Base-by-base conservation (phyloP, 2,888 invertebrate genomes). In the Agrilus mali region DNA sequence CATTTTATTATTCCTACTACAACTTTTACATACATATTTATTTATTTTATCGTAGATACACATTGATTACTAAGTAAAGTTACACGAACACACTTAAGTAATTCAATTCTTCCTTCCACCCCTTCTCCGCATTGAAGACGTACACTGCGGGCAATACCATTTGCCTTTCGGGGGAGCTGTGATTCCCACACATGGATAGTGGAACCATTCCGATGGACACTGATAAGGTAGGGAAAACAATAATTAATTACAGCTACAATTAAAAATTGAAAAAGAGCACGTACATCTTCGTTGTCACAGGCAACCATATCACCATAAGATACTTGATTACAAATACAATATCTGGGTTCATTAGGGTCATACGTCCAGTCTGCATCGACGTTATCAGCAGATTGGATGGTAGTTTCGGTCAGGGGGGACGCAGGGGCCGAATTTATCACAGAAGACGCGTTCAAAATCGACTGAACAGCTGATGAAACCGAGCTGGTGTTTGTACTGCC, bases 171-270 rank as follows among this genome's bases (percentile, higher is more conserved):
- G 97, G 36, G 95, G 89, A 43, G 92, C 88, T 0, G 88, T 86
- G 53, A 98, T 88, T 39, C 90, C 92, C 40, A 98, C 97, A 66
- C 98, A 98, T 6, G 88, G 88, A 70, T 96, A 97, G 71, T 98
- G 97, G 71, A 97, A 98, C 98, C 98, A 98, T 67, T 97, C 95
- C 60, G 89, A 92, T 2, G 92, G 92, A 67, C 97, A 98, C 87
- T 90, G 73, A 47, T 75, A 70, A 2, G 35, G 35, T 35, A 15
- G 8, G 35, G 3, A 2, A 37, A 20, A 17, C 4, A 6, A 1
- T 3, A 20, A 20, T 20, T 7, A 20, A 10, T 14, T 17, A 16
- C 20, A 8, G 8, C 2, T 20, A 16, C 14, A 15, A 37, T 6
- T 7, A 13, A 12, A 17, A 7, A 37, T n/a, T 16, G 2, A 20